These are phyloP conservation scores for Ormyrus labotus DNA, from an alignment of 2,888 invertebrate species.

Conservation along the genomic window DNA sequence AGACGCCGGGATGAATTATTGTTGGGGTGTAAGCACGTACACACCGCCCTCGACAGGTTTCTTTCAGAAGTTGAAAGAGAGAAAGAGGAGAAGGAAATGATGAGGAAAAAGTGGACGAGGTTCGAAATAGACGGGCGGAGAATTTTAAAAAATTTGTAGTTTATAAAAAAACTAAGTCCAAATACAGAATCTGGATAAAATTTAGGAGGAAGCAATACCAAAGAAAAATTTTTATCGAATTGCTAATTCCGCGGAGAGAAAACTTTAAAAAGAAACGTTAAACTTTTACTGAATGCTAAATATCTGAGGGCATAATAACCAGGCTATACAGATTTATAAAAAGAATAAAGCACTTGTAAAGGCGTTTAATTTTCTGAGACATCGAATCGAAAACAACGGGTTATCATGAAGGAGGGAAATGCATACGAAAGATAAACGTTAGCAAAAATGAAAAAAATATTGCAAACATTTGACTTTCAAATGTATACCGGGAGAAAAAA, in stretches of 20 bases:
- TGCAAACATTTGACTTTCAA: conserved; percentile 40
- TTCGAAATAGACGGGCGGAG: neutral
- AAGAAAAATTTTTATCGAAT: too few species aligned
- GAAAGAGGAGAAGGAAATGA: neutral
- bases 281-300: too few species aligned
- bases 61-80: neutral
- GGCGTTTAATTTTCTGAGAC: neutral
- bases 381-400: neutral
- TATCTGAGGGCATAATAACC: too few species aligned
- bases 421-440: neutral
- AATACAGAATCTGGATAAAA: too few species aligned
- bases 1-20: conserved; percentile 29
- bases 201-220: too few species aligned
- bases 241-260: too few species aligned
- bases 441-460: conserved; percentile 25
- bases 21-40: neutral
- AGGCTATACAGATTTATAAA: too few species aligned
- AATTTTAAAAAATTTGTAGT: neutral
- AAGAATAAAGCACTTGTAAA: too few species aligned
- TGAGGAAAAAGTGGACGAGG: neutral
- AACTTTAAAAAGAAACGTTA: too few species aligned
- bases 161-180: neutral
- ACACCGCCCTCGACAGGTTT: too few species aligned
- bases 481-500: conserved; percentile 8
- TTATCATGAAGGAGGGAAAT: neutral